Conservation (phyloP, 2,888 invertebrate genomes). For the Zonitis immaculata region DNA sequence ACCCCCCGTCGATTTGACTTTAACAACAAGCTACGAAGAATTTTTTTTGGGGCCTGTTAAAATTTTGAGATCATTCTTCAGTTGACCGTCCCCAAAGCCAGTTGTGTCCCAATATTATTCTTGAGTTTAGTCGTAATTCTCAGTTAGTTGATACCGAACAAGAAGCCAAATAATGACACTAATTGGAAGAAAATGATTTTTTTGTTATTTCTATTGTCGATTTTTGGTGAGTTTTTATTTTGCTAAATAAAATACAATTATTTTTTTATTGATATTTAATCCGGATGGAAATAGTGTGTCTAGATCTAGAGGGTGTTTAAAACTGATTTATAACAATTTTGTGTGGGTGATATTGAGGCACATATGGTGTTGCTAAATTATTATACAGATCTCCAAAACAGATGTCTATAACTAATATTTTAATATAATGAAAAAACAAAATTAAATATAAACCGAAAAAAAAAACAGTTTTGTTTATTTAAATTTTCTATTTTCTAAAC, state of each 20-base stretch:
- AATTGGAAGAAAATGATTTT: conserved; percentile 4
- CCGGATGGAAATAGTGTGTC: conserved; percentile 18
- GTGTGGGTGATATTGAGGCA: conserved; percentile 1
- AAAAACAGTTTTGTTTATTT: conserved; percentile 28
- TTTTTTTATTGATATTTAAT: conserved; percentile 10
- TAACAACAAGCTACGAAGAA: conserved; percentile 24
- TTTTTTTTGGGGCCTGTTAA: no score
- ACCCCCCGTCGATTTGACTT: conserved; percentile 27
- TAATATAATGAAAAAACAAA: conserved; percentile 20
- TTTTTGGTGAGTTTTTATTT: neutral
- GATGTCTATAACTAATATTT: conserved; percentile 5
- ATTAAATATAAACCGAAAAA: conserved; percentile 29
- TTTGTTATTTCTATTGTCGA: conserved; percentile 2
- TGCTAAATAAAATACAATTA: no score
- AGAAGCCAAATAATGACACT: no score
- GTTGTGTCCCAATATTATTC: no score
- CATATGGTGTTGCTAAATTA: conserved; percentile 11
- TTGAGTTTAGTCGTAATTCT: no score
- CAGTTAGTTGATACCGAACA: no score
- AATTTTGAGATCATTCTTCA: conserved; percentile 13
- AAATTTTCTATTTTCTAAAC: conserved; percentile 29
- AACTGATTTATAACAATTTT: conserved; percentile 11
- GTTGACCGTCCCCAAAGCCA: conserved; percentile 6
- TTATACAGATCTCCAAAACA: neutral
- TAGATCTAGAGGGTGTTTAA: conserved; percentile 10